phyloP scores from a whole-genome alignment of 2,113 vertebrate genomes.

The Centropus unirufus region DNA sequence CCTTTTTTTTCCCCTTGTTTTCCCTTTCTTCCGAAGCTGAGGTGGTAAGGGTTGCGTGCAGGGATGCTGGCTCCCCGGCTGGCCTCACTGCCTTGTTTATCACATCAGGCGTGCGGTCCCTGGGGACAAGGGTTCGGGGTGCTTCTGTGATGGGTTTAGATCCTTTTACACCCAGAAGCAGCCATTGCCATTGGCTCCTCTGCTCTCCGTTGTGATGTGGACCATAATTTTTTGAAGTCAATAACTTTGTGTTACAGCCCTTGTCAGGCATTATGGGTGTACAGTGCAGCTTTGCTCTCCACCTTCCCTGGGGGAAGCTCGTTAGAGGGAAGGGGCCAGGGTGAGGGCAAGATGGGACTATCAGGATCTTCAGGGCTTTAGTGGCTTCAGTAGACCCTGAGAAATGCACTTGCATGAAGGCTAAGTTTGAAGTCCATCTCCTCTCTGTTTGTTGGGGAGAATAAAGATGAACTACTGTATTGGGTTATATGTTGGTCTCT shows the following conservation, averaged over 20 bases:
- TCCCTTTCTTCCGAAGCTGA: background rate
- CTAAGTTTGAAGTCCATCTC: background rate
- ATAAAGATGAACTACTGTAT: accelerated
- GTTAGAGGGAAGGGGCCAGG: background rate
- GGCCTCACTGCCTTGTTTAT: background rate
- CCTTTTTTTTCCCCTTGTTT: background rate
- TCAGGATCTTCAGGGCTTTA: background rate
- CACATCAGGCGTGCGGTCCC: accelerated
- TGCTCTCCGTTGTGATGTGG: background rate
- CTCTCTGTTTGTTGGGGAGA: background rate
- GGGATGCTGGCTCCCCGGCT: background rate
- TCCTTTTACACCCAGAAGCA: background rate
- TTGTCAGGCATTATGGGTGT: accelerated
- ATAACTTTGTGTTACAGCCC: background rate
- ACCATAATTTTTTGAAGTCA: background rate
- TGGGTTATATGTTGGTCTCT: background rate
- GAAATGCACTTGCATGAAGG: accelerated
- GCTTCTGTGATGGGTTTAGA: background rate
- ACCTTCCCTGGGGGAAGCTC: background rate
- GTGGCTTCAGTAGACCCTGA: background rate
- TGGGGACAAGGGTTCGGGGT: accelerated
- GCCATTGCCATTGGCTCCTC: background rate
- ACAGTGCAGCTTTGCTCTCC: background rate
- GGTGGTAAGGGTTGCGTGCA: background rate
- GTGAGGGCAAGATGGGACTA: background rate